Evolutionary conservation across 2,113 vertebrate genomes (phyloP), one percentile per base, ranked within the genome.

Genomic region (Microcebus lehilahytsara): DNA sequence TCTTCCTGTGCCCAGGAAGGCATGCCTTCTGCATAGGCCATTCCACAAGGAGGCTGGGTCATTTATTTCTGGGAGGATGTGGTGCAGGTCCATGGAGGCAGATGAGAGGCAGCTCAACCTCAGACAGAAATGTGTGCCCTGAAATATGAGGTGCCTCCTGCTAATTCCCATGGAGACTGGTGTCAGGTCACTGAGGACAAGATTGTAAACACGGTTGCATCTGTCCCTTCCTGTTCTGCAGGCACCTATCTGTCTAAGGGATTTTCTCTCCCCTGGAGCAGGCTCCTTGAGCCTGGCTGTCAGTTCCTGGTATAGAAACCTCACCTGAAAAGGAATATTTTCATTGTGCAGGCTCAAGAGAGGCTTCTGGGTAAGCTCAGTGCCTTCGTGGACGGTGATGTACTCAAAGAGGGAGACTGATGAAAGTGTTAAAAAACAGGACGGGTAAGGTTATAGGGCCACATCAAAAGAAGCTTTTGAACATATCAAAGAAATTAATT

Each of bases 21-120:
- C 69, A 32, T 42, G 46, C n/a, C 64, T 62, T 72, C 62, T n/a
- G 56, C 13, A 53, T 1, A 90, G 96, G 79, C 95, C 87, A 66
- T 86, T 64, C 49, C 62, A 79, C 49, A 84, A 96, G 95, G 64
- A 84, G 79, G 60, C 84, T 77, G 60, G 88, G 71, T 88, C 93
- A 77, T 77, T 97, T 89, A 92, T 85, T 93, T 95, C 90, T 71
- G 80, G 74, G 64, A 87, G 95, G 92, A 97, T 89, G 42, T 89
- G 84, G 84, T 95, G 32, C 96, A 98, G 56, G 69, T 89, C 95
- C 79, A 2, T 13, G 62, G 87, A 95, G 96, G 69, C 37, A 93
- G 46, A 89, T 87, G 79, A 90, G 0, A 46, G 74, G 34, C 4
- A 87, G 79, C 9, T 34, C 75, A 64, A 37, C 74, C 79, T 95